A percentile compares a stretch with the other conserved stretches of the same genome.
These are phyloP conservation scores for Microctonus hyperodae DNA, from an alignment of 2,888 invertebrate species.

Conservation along the genomic window DNA sequence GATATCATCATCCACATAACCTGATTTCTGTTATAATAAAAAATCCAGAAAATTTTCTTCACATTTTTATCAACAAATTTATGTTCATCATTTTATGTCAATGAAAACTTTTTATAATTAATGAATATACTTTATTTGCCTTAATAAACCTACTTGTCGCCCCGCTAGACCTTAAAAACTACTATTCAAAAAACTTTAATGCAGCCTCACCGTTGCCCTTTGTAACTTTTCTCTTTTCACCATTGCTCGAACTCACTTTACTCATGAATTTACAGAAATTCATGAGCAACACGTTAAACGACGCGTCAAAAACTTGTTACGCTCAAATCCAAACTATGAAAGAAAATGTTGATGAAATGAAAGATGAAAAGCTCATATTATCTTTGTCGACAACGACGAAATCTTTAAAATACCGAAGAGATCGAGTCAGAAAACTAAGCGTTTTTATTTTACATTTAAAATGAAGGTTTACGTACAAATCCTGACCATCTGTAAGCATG, in stretches of 20 bases:
- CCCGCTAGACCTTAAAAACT: background rate
- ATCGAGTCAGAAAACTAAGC: slow-evolving; percentile 47
- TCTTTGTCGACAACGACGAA: background rate
- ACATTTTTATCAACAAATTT: background rate
- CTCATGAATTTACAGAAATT: background rate
- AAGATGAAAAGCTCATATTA: background rate
- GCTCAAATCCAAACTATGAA: background rate
- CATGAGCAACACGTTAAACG: background rate
- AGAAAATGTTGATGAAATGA: background rate
- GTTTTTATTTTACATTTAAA: slow-evolving; percentile 34
- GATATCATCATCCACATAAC: no score
- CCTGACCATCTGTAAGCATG: slow-evolving; percentile 3
- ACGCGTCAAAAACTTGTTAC: background rate
- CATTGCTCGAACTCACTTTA: background rate
- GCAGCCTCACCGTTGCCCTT: background rate
- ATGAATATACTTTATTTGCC: background rate
- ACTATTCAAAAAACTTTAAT: background rate
- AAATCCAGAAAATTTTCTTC: background rate
- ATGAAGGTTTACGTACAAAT: slow-evolving; percentile 40
- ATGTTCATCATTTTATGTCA: background rate
- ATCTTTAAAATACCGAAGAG: slow-evolving; percentile 37
- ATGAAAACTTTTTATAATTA: background rate
- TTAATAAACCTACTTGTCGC: background rate
- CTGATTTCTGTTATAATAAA: no score
- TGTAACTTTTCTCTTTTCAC: background rate